A percentile compares a stretch with the other conserved stretches of the same genome.
Conservation (phyloP, 2,797 vertebrate species). For the Microhierax caerulescens region DNA sequence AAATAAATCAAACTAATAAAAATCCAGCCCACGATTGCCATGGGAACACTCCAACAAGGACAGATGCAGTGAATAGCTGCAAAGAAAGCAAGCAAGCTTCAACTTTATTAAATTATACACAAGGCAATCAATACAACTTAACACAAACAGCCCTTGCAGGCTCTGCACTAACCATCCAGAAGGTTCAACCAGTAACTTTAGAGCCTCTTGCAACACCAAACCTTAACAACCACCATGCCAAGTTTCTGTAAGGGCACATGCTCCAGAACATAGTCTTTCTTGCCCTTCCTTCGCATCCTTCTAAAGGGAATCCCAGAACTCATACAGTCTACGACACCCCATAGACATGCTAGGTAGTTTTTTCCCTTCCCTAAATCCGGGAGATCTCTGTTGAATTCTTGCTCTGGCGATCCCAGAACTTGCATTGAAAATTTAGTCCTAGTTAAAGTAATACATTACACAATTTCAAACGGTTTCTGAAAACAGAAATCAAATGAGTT, state of each 20-base stretch:
- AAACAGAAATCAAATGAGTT: neutral
- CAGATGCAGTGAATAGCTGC: constrained; percentile 58
- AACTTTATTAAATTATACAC: constrained; percentile 66
- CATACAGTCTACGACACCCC: neutral
- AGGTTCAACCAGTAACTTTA: neutral
- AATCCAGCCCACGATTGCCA: constrained; percentile 67
- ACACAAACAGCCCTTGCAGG: constrained; percentile 47
- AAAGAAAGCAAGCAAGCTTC: constrained; percentile 46
- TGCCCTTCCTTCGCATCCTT: neutral
- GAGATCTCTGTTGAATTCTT: neutral
- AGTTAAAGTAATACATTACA: neutral
- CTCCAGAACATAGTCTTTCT: neutral
- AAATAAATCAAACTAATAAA: constrained; percentile 79
- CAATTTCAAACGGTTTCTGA: neutral
- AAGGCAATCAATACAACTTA: constrained; percentile 68
- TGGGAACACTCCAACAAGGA: constrained; percentile 73
- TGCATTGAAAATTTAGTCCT: neutral
- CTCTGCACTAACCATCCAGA: neutral
- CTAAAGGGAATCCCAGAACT: neutral
- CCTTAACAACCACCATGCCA: neutral
- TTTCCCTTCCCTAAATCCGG: neutral
- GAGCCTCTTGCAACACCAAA: neutral
- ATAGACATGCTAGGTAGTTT: neutral
- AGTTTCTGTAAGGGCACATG: neutral
- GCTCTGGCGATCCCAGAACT: neutral